Percentiles rank a stretch among this genome's conserved stretches.
Evolutionary conservation across 23 tunicate species (phyloP).

Genomic region (Styela clava): DNA sequence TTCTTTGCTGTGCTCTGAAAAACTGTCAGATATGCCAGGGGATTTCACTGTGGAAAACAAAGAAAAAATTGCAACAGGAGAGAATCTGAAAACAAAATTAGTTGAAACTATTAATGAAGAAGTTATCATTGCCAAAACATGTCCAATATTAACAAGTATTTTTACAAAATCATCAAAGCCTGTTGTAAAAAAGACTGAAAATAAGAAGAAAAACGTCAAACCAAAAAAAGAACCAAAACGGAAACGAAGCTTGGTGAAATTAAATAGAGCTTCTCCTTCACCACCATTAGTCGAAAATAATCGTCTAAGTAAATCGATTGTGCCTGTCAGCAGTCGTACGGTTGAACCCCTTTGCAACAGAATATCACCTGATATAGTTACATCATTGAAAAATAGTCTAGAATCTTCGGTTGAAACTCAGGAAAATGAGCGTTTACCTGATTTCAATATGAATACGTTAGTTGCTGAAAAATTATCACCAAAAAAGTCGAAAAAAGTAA

Average conservation of each 20-base stretch:
- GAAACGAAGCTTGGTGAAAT: conserved; percentile 1
- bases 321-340: conserved; percentile 32
- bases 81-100: not conserved
- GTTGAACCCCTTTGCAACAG: conserved; percentile 22
- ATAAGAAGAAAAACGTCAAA: conserved; percentile 7
- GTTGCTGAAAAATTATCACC: not conserved
- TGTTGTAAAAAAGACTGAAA: not conserved
- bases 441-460: not conserved
- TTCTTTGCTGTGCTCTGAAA: not conserved
- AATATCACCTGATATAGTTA: not conserved
- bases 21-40: not conserved
- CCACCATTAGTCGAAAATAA: not conserved
- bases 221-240: conserved; percentile 8
- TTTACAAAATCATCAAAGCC: not conserved
- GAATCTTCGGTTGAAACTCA: not conserved
- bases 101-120: not conserved
- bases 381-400: too few relatives aligned
- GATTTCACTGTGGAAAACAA: not conserved
- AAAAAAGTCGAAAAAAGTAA: not conserved
- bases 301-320: not conserved
- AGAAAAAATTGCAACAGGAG: not conserved
- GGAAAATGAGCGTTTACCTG: not conserved
- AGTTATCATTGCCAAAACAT: not conserved
- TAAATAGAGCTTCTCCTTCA: not conserved
- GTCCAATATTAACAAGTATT: not conserved